Conservation (phyloP, 2,797 vertebrate genomes). For the Gambelia wislizenii region DNA sequence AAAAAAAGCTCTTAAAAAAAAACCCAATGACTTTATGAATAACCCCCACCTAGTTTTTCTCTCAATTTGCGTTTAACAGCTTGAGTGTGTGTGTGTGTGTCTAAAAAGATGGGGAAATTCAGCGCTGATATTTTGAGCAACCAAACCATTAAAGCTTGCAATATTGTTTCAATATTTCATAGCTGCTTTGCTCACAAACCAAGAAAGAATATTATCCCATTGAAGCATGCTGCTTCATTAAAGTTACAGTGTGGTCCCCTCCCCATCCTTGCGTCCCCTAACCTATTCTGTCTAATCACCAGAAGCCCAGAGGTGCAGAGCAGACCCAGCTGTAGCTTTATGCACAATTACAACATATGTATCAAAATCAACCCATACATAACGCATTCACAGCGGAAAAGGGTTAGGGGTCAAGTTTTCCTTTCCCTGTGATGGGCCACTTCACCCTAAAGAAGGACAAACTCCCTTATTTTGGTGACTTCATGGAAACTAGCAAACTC, state of each 20-base stretch:
- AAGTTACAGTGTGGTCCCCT: conserved; percentile 67
- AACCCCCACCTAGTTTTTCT: conserved; percentile 49
- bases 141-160: conserved; percentile 57
- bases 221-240: conserved; percentile 74
- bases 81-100: neutral
- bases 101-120: conserved; percentile 34
- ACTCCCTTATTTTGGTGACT: conserved; percentile 77
- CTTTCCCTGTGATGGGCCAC: conserved; percentile 58
- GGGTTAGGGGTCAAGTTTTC: conserved; percentile 67
- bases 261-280: conserved; percentile 57
- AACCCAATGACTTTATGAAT: conserved; percentile 49
- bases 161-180: conserved; percentile 75
- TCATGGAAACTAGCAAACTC: conserved; percentile 78
- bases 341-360: conserved; percentile 57
- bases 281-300: conserved; percentile 66
- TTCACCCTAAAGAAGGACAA: conserved; percentile 68
- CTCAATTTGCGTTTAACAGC: conserved; percentile 26
- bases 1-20: conserved; percentile 57
- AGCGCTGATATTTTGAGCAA: conserved; percentile 57
- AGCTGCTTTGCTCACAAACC: conserved; percentile 69
- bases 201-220: conserved; percentile 64
- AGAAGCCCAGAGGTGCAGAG: conserved; percentile 62
- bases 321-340: conserved; percentile 52
- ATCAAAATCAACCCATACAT: conserved; percentile 63
- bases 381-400: conserved; percentile 57